Base-by-base conservation (phyloP, 2,888 invertebrate species). In the Azorinus chamasolen region DNA sequence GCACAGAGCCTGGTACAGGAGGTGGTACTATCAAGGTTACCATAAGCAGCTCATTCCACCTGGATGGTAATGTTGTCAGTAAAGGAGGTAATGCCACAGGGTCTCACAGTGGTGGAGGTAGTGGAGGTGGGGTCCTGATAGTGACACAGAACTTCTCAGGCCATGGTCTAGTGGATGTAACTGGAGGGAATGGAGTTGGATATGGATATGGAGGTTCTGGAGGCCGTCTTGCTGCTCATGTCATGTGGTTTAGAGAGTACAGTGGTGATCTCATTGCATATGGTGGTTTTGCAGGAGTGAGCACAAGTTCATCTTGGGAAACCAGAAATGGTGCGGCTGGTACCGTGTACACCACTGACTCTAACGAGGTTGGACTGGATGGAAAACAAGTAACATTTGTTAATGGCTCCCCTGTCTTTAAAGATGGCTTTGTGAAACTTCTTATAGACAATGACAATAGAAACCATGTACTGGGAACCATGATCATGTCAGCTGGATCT, bases 381-480 rank as follows among this genome's bases (percentile, higher is more conserved):
- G 74, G 79, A 48, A 76, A 85, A 43, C 74, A 70, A 32, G 61
- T 70, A 0, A 72, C 76, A 24, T 65, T 79, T 6, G 65, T 79
- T 18, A 66, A 79, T 54, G 82, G 80, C 0, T 53, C 43, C 20
- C 24, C 64, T 12, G 68, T 77, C 6, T 83, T 74, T 20, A 46
- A 69, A 20, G 85, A 87, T 73, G 87, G 81, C 12, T 85, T 75
- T 58, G 71, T 58, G 10, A 79, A 79, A 48, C 79, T 89, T 10
- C 46, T 79, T 14, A 76, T 89, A 22, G 85, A 89, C 70, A 88
- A 88, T 71, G 86, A 86, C 58, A 85, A 88, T 65, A 80, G 88
- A 64, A 88, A 88, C 70, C 77, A 83, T 22, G 61, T 74, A 0
- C 75, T 87, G 2, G 85, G 87, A 4, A 88, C 87, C 1, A 61